Conservation (phyloP, 2,113 vertebrate genomes). For the Rousettus leschenaultii region DNA sequence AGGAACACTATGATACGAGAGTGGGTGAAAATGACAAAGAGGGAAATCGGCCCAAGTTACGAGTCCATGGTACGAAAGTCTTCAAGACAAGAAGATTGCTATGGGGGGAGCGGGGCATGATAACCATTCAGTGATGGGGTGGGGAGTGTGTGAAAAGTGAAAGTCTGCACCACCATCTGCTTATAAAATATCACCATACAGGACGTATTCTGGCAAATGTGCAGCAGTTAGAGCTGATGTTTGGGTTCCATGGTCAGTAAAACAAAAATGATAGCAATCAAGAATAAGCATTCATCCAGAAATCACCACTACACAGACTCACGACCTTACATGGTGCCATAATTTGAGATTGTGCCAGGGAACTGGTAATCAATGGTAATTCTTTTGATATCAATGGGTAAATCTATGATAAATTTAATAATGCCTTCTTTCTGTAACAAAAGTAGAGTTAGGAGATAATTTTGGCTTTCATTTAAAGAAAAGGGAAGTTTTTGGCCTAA, state of each 20-base stretch:
- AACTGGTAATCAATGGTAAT: neutral
- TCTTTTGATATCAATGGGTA: neutral
- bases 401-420: neutral
- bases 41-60: neutral
- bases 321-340: neutral
- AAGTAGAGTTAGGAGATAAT: neutral
- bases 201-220: neutral
- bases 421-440: neutral
- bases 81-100: neutral
- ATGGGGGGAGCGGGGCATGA: too few relatives aligned
- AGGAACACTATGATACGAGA: neutral
- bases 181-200: neutral
- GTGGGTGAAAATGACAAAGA: neutral
- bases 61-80: neutral
- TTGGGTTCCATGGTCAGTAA: neutral
- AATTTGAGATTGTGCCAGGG: neutral
- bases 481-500: neutral
- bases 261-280: neutral
- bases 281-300: neutral
- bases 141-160: neutral
- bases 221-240: neutral
- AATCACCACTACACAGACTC: neutral
- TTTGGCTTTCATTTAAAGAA: slow-evolving; percentile 13
- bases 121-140: neutral
- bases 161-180: neutral